Percentiles rank a stretch among this genome's conserved stretches.
phyloP scores from a whole-genome alignment of 2,797 vertebrate species.

The Hafferia zeledoni region DNA sequence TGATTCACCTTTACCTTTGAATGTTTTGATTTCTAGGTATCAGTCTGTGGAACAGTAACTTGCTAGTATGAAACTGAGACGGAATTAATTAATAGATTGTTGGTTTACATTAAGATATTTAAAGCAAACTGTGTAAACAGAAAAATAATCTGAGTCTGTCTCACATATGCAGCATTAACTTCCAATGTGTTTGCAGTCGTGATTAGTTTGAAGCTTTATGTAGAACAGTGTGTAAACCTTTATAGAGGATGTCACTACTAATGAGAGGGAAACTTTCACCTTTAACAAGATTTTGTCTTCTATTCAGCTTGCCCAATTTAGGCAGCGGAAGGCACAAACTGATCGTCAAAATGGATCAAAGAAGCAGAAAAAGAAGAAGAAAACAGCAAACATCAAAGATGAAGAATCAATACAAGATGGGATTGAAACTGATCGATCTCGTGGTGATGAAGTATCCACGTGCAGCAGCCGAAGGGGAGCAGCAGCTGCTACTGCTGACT shows the following conservation, averaged over 20 bases:
- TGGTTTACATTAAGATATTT: not conserved
- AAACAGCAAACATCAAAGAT: slow-evolving; percentile 75
- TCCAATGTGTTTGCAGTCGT: not conserved
- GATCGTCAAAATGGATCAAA: slow-evolving; percentile 85
- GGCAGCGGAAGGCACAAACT: slow-evolving; percentile 88
- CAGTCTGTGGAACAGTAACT: not conserved
- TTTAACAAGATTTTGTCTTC: slow-evolving; percentile 56
- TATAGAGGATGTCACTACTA: slow-evolving; percentile 11
- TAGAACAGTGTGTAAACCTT: not conserved
- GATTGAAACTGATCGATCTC: slow-evolving; percentile 66
- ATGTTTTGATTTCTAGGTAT: not conserved
- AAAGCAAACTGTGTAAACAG: not conserved
- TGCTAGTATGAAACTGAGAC: not conserved
- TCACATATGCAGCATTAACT: not conserved
- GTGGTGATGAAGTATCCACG: slow-evolving; percentile 69
- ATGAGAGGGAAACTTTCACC: slow-evolving; percentile 52
- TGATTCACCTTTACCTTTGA: not conserved
- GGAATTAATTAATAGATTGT: not conserved
- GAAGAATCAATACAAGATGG: slow-evolving; percentile 71
- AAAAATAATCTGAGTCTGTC: not conserved
- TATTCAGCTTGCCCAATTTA: slow-evolving; percentile 91
- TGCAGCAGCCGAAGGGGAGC: slow-evolving; percentile 69
- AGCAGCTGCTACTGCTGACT: slow-evolving; percentile 76
- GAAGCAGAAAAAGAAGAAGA: slow-evolving; percentile 92
- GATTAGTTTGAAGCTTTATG: slow-evolving; percentile 3